phyloP scores from a whole-genome alignment of 1,140 invertebrate species.

The Chelonus insularis region DNA sequence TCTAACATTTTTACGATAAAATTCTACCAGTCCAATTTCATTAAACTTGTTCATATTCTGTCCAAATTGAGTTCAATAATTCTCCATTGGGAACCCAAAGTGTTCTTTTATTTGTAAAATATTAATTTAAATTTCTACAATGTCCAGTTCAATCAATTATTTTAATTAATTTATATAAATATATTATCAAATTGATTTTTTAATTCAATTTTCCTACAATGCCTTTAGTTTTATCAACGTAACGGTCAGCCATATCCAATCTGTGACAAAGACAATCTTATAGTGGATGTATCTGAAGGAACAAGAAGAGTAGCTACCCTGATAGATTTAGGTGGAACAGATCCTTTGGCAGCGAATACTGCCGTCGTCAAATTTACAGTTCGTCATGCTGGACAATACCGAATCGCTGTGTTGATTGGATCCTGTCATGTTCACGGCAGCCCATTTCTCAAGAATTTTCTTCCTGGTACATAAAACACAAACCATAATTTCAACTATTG shows the following conservation, averaged over 20 bases:
- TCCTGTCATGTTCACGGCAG: constrained; percentile 69
- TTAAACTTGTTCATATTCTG: too few species aligned
- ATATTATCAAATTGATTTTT: too few species aligned
- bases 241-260: constrained; percentile 91
- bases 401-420: constrained; percentile 81
- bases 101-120: too few species aligned
- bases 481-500: background rate
- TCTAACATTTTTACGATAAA: too few species aligned
- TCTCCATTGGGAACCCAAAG: too few species aligned
- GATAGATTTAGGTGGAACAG: constrained; percentile 80
- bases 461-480: constrained; percentile 60
- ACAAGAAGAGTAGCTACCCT: constrained; percentile 81
- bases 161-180: too few species aligned
- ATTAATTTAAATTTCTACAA: too few species aligned
- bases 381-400: constrained; percentile 84
- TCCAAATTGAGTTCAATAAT: too few species aligned
- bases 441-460: constrained; percentile 68
- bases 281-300: constrained; percentile 83
- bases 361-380: constrained; percentile 90
- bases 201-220: constrained; percentile 18
- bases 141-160: too few species aligned
- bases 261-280: constrained; percentile 85
- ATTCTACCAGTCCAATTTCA: too few species aligned
- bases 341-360: constrained; percentile 80
- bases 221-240: constrained; percentile 81